Base-by-base conservation (phyloP, 2,797 vertebrate species). In the Lagodon rhomboides region DNA sequence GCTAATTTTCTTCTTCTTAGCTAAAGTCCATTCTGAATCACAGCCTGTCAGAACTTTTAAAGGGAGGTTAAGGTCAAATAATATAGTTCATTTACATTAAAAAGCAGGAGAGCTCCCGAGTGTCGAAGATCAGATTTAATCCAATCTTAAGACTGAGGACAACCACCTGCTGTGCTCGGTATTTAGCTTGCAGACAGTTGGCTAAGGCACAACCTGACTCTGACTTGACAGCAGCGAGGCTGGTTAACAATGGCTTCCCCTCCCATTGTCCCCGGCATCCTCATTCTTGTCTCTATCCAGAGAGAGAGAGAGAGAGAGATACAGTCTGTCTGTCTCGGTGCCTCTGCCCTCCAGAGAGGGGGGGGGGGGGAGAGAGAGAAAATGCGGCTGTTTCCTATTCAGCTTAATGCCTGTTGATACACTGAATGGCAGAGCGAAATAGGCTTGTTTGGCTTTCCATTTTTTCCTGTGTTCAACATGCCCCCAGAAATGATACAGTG, bases 381-480 rank as follows among this genome's bases (percentile, higher is more conserved):
- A 92, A 87, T 73, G 74, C 72, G 68, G 67, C 78, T 61, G 77
- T 83, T 90, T 91, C 69, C 89, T 79, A 80, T 90, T 83, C 85
- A 82, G 85, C 80, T 77, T 85, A 86, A 89, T 86, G 88, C 77
- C 84, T 87, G 90, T 89, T 84, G 89, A 89, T 88, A 67, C 68
- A 77, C 50, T 75, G 77, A 89, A 83, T 79, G 70, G 77, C 79
- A 82, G 69, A 78, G 68, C 17, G 55, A 85, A 90, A 91, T 70
- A 55, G 81, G 85, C 83, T 90, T 88, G 89, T 87, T 89, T 89
- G 83, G 75, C 62, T 82, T 79, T 76, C 78, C 54, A 78, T 90
- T 85, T 87, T 66, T 27, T 27, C 59, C 51, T 68, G 80, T 85
- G 85, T 85, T 84, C 80, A 84, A 78, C 84, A 84, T 85, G 82